A percentile compares a stretch with the other conserved stretches of the same genome.
Evolutionary conservation across 1,140 invertebrate species (phyloP).

Genomic region (Xylocopa sonorina): DNA sequence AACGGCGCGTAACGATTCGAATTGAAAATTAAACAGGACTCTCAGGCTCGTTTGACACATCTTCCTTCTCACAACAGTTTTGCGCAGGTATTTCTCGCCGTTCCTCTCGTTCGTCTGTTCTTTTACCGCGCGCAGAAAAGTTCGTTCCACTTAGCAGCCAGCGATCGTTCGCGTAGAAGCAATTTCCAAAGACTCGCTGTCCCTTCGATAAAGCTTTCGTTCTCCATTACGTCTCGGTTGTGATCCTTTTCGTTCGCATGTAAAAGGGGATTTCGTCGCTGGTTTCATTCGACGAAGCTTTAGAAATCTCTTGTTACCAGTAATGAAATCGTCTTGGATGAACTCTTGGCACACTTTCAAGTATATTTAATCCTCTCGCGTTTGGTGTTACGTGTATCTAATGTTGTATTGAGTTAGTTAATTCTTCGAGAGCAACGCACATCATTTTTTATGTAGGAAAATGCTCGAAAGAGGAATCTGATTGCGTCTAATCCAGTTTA

Average conservation of each 20-base stretch:
- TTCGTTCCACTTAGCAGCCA: neutral
- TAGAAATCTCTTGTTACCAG: neutral
- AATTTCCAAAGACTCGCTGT: neutral
- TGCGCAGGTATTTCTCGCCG: neutral
- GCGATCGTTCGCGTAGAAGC: neutral
- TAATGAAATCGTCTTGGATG: too few relatives aligned
- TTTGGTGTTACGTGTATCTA: too few relatives aligned
- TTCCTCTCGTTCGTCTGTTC: neutral
- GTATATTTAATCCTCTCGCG: too few relatives aligned
- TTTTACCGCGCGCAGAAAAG: neutral
- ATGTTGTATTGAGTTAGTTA: too few relatives aligned
- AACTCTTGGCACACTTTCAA: too few relatives aligned
- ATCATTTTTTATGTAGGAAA: too few relatives aligned
- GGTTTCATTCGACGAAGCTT: neutral
- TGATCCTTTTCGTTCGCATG: neutral
- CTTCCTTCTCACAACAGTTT: neutral
- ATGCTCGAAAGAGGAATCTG: too few relatives aligned
- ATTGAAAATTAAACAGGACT: slow-evolving; percentile 51
- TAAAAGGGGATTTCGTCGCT: neutral
- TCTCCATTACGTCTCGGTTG: neutral
- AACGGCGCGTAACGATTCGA: slow-evolving; percentile 47
- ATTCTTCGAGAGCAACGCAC: too few relatives aligned
- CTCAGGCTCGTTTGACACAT: slow-evolving; percentile 23
- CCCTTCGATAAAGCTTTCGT: neutral
- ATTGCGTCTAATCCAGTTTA: too few relatives aligned